Evolutionary conservation across 2,797 vertebrate species (phyloP), one percentile per base, ranked within the genome.

Genomic region (Acipenser oxyrinchus): DNA sequence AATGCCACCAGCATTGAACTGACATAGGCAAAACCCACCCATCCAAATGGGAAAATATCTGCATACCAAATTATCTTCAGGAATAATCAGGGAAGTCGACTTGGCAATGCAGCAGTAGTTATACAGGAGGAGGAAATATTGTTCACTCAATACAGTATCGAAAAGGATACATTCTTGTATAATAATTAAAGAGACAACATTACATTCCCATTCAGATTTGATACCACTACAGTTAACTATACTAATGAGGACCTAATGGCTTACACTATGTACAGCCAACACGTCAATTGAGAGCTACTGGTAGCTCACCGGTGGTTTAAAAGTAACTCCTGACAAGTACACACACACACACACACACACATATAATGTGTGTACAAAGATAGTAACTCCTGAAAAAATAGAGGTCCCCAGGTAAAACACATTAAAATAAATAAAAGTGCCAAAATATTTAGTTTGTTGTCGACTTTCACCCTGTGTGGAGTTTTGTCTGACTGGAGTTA

Each of bases 41-140:
- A 88, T 64, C 87, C 94, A 0, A 94, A 97, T 1, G 93, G 95
- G 60, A 92, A 87, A 72, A 88, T 98, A 74, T 81, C 75, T 70
- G 82, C 82, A 69, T 95, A 96, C 75, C 78, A 90, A 69, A 79
- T 97, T 75, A 80, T 94, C 63, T 91, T 88, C 71, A 88, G 88
- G 66, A 78, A 61, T 66, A 74, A 53, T 57, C 11, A 83, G 86
- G 74, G 78, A 83, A 77, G 75, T 50, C 78, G 76, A 66, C 76
- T 63, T 23, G 85, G 79, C 67, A 86, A 81, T 63, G 68, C 76
- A 66, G 86, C 88, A 57, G 79, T 81, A 50, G 79, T 73, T 59
- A 65, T 71, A 11, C 51, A 81, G 62, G 66, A 86, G 0, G 73
- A 89, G 77, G 70, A 89, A 81, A 81, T 87, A 63, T 78, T 94